Conservation (phyloP, 2,888 invertebrate genomes). For the Cantharis flavilabris region DNA sequence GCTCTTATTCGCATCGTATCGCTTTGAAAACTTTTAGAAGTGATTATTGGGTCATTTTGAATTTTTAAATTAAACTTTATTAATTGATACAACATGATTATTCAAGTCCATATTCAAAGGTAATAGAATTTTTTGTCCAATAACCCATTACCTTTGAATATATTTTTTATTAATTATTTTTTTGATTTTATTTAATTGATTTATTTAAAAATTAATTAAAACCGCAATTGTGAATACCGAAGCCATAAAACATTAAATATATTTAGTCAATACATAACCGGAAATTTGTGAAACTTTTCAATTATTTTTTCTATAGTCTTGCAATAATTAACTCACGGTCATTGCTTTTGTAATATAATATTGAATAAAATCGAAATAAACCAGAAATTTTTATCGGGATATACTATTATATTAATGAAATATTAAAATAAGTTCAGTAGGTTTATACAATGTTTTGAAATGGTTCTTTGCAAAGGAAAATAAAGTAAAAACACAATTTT, state of each 20-base stretch:
- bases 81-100: no score
- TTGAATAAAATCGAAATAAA: not conserved
- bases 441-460: no score
- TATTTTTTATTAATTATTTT: no score
- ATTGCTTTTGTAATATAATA: not conserved
- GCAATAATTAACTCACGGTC: not conserved
- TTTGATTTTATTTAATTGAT: no score
- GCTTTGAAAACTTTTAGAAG: not conserved
- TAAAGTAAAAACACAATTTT: no score
- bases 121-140: no score
- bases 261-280: not conserved
- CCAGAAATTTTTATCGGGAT: no score
- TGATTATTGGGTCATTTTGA: not conserved
- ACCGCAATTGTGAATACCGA: not conserved
- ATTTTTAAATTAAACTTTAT: not conserved
- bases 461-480: no score
- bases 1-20: not conserved
- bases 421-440: no score
- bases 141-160: no score
- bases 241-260: not conserved
- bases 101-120: no score
- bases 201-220: not conserved
- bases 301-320: not conserved
- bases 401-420: no score
- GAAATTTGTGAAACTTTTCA: not conserved